Evolutionary conservation across 2,113 vertebrate species (phyloP).

Genomic region (Erpornis zantholeuca): DNA sequence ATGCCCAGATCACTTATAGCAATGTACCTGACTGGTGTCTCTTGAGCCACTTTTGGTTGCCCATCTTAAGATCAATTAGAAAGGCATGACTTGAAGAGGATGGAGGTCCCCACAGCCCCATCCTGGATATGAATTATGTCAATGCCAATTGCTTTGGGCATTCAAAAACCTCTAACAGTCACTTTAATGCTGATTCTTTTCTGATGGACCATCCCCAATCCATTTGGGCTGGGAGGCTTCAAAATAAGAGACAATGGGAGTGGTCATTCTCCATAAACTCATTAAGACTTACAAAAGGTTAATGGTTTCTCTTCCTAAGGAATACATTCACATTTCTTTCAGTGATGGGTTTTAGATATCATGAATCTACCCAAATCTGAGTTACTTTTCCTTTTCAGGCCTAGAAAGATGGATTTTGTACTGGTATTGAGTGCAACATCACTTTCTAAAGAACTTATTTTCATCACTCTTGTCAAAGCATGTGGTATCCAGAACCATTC

Average conservation of each 20-base stretch:
- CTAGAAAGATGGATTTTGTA: neutral
- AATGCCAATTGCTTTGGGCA: neutral
- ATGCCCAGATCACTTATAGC: neutral
- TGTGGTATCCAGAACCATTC: neutral
- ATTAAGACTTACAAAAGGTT: neutral
- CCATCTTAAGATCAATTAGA: neutral
- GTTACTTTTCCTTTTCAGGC: neutral
- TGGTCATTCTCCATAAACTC: neutral
- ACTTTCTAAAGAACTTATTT: slow-evolving; percentile 1
- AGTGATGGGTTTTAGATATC: neutral
- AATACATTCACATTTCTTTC: slow-evolving; percentile 53
- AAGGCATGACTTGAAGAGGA: neutral
- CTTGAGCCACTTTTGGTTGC: neutral
- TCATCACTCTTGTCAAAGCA: neutral
- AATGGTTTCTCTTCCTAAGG: slow-evolving; percentile 12
- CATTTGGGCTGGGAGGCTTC: neutral
- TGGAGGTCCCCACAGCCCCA: neutral
- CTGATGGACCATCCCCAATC: neutral
- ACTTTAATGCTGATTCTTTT: neutral
- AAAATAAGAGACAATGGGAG: neutral
- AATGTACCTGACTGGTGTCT: rapidly evolving
- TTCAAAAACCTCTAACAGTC: neutral
- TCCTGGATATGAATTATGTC: neutral
- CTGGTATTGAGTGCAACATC: neutral
- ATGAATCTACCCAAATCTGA: neutral